These are phyloP conservation scores for Sebastes ruberrimus DNA, from an alignment of 2,797 vertebrate genomes.

Conservation along the genomic window DNA sequence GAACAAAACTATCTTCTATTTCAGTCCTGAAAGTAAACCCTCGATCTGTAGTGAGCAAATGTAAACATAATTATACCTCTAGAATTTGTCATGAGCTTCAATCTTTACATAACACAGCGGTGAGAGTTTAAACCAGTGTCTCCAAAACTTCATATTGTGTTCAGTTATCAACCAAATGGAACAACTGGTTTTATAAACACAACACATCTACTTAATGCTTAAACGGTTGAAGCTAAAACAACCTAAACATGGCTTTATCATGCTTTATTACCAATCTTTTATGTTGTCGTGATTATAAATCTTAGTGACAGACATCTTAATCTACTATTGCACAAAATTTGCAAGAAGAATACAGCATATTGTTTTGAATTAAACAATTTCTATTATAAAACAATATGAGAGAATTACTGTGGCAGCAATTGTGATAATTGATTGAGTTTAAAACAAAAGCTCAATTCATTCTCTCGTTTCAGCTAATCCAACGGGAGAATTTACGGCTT, in stretches of 20 bases:
- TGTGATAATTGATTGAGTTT: not conserved
- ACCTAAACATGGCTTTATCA: not conserved
- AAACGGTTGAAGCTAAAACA: not conserved
- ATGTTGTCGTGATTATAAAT: not conserved
- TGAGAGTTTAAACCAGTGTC: not conserved
- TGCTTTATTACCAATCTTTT: not conserved
- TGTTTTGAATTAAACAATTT: not conserved
- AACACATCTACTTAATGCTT: not conserved
- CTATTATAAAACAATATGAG: not conserved
- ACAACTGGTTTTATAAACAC: not conserved
- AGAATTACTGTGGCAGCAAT: not conserved
- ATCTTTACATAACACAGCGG: not conserved
- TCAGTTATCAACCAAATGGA: not conserved
- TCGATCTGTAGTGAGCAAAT: slow-evolving; percentile 18
- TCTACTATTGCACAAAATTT: not conserved
- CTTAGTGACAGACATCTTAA: not conserved
- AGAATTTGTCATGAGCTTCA: not conserved
- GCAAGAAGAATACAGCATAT: too few species aligned
- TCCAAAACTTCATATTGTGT: not conserved
- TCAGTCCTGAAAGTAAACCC: slow-evolving; percentile 19
- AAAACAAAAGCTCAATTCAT: not conserved
- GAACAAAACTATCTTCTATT: slow-evolving; percentile 26
- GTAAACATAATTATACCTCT: slow-evolving; percentile 22
- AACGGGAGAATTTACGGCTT: not conserved
- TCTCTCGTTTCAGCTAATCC: not conserved